Evolutionary conservation across 2,113 vertebrate species (phyloP).

Genomic region (Electrona antarctica): DNA sequence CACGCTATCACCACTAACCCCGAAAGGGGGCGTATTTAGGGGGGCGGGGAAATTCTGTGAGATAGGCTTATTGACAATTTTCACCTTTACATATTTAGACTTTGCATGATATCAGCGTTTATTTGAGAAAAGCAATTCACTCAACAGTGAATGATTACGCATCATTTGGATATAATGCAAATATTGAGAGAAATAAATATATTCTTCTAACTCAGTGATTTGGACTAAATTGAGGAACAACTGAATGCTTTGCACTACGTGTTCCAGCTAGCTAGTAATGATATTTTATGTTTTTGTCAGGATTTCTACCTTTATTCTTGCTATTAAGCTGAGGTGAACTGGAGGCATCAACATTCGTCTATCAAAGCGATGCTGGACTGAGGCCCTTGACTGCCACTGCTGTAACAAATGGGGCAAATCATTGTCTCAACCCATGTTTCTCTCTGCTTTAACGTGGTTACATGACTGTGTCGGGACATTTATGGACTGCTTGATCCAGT

Average conservation of each 20-base stretch:
- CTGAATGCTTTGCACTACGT: slow-evolving; percentile 16
- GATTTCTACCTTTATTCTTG: slow-evolving; percentile 54
- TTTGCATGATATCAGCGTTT: slow-evolving; percentile 3
- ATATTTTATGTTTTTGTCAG: slow-evolving; percentile 51
- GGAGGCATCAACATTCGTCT: slow-evolving; percentile 69
- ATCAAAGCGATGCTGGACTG: slow-evolving; percentile 68
- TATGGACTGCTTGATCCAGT: slow-evolving; percentile 78
- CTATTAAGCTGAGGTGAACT: slow-evolving; percentile 65
- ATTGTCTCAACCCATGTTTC: slow-evolving; percentile 75
- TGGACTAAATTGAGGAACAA: slow-evolving; percentile 39
- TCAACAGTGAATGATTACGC: not conserved
- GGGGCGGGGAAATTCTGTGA: too few relatives aligned
- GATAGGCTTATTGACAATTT: slow-evolving; percentile 47
- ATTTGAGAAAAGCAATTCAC: not conserved
- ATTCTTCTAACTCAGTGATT: slow-evolving; percentile 2
- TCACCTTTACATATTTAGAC: slow-evolving; percentile 33
- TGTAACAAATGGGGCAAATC: slow-evolving; percentile 72
- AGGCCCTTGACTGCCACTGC: slow-evolving; percentile 61
- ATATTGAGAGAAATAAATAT: not conserved
- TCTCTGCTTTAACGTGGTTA: slow-evolving; percentile 78
- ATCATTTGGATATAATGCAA: slow-evolving; percentile 27
- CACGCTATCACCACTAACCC: too few relatives aligned
- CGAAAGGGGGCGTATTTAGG: too few relatives aligned
- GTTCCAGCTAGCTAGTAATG: slow-evolving; percentile 40
- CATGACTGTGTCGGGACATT: slow-evolving; percentile 72